Base-by-base conservation (phyloP, 2,797 vertebrate genomes). In the Ctenosaura bakeri region DNA sequence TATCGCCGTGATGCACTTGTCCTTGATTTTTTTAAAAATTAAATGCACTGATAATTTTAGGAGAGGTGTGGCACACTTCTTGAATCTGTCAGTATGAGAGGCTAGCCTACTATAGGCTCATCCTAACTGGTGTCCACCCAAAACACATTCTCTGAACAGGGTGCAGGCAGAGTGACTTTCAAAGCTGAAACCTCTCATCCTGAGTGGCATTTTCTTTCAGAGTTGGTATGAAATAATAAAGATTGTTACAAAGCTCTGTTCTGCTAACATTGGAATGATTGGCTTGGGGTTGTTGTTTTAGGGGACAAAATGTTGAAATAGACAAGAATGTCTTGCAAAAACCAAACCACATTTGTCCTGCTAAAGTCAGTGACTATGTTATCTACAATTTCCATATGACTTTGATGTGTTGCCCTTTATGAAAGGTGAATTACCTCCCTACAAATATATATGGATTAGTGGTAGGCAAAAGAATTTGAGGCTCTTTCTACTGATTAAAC, bases 41-140 rank as follows among this genome's bases (percentile, higher is more conserved):
- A 54, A 64, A 83, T 64, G 92, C 89, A 69, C 90, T 92, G 91
- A 90, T 66, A 92, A 38, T 88, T 93, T 91, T 79, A 91, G 64
- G 92, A 93, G 84, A 87, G 20, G 3, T 46, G 8, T 87, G 62
- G 29, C 22, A 14, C 62, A 32, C 4, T 73, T 0, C 14, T 87
- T 82, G 50, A 80, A 69, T 10, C 9, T 85, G 3, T 22, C 26
- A 54, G 78, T 29, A 82, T 85, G 24, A 71, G 54, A 66, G 9
- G 32, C 54, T 79, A 62, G 38, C 56, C 82, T 46, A 1, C 9
- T 89, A 6, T 3, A 1, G 7, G 38, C 38, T 85, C 87, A 20
- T 64, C 52, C 20, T 62, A 46, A 32, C 3, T 80, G 22, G 29
- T 42, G 6, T 22, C 38, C 16, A 46, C 38, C 32, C 46, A 38